phyloP scores from a whole-genome alignment of 2,797 vertebrate species.

The Phalanger gymnotis region DNA sequence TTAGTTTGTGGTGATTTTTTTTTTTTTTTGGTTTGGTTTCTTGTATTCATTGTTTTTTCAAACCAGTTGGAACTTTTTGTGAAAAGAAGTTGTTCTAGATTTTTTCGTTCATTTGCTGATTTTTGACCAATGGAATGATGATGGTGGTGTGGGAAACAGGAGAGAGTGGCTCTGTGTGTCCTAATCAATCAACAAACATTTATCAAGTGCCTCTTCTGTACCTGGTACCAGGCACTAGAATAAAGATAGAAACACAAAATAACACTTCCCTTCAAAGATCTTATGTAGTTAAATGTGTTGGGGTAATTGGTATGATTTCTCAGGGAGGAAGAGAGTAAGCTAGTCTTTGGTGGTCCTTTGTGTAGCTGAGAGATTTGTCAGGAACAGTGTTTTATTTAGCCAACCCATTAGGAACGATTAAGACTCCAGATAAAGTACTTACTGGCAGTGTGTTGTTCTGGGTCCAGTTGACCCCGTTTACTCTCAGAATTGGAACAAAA shows the following conservation, averaged over 20 bases:
- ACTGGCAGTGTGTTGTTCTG: not conserved
- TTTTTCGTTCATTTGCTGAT: not conserved
- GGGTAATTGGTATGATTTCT: not conserved
- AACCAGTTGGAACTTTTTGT: not conserved
- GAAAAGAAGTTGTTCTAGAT: not conserved
- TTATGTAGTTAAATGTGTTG: not conserved
- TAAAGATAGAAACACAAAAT: not conserved
- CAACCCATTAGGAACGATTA: not conserved
- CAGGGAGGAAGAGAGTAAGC: not conserved
- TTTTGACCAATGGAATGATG: not conserved
- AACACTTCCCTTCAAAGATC: too few relatives aligned
- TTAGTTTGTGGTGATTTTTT: not conserved
- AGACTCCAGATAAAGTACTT: not conserved
- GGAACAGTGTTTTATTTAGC: not conserved
- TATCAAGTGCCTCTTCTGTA: too few relatives aligned
- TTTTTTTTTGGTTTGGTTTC: not conserved
- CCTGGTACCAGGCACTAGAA: not conserved
- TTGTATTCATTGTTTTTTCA: not conserved
- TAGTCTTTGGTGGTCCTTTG: not conserved
- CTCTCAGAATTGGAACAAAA: not conserved
- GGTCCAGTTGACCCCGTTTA: not conserved
- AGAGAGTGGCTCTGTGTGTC: too few relatives aligned
- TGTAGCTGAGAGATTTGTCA: not conserved
- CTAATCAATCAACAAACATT: too few relatives aligned
- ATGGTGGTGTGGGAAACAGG: too few relatives aligned